Base-by-base conservation (phyloP, 2,113 vertebrate species). In the Cynocephalus volans region DNA sequence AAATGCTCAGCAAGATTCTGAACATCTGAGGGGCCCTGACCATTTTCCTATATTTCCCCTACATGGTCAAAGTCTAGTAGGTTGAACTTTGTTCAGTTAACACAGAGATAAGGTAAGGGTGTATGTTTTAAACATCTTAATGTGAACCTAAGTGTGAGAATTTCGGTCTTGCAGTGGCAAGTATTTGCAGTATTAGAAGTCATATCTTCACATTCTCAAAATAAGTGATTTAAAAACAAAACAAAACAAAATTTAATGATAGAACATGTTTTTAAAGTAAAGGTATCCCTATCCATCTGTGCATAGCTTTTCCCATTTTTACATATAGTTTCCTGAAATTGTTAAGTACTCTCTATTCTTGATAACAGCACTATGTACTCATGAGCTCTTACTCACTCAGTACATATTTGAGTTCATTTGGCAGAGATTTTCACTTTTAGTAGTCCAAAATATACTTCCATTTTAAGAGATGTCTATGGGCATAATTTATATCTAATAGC, bases 131-230 rank as follows among this genome's bases (percentile, higher is more conserved):
- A 79, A 92, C 33, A 67, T 75, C 5, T 67, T 87, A 85, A 87
- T 54, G 4, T 72, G 19, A 14, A 11, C 31, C 33, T 48, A 62
- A 79, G 41, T n/a, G 18, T 26, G 48, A 90, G 41, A 92, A 89
- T 41, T 65, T 83, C n/a, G 84, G 9, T 75, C 95, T 90, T 56
- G 48, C 2, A 45, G 79, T 81, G 45, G 50, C 62, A 90, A 88
- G 15, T 52, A 24, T 77, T 65, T 82, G 24, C 48, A 93, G 14
- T 88, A 36, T 79, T 77, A 79, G 58, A 73, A 75, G 79, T 81
- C 31, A 45, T 62, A 48, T 83, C 48, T 93, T 90, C 26, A 54
- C 18, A 95, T 96, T 94, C 93, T 94, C 50, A 94, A 88, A 94
- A 56, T 75, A 64, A 87, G 5, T 92, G 31, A 73, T 95, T 86